Evolutionary conservation across 2,888 invertebrate species (phyloP), one percentile per base, ranked within the genome.

Genomic region (Nineta flava): DNA sequence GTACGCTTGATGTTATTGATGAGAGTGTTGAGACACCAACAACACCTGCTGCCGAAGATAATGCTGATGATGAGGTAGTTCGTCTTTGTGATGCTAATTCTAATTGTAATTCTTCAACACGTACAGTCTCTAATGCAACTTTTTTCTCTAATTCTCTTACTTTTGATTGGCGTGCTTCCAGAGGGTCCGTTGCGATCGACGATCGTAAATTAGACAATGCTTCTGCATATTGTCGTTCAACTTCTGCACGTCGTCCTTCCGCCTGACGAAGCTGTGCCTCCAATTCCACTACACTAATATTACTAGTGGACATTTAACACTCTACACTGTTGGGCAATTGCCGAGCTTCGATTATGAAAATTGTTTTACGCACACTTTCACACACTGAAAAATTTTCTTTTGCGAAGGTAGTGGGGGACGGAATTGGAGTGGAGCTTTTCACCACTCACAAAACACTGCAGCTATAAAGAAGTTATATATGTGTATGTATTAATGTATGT

Each of bases 121-220:
- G 62, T 46, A 68, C 68, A 16, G 66, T 68, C 57, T 68, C 68
- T 48, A 68, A 57, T 32, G 68, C 66, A 16, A 87, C 90, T 75
- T 93, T 93, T 68, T 92, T 92, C 68, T 93, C 92, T 56, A 93
- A 72, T 67, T 93, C 93, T 56, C 92, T 77, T 48, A 87, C 87
- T 59, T 87, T 77, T 46, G 87, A 87, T 67, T 88, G 83, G 60
- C 84, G 70, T 55, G 83, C 82, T 60, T 80, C 80, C 53, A 79
- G 70, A 38, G 75, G 74, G 58, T 86, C 85, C 51, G 73, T 68
- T 13, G 72, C 72, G 58, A 73, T 72, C 47, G 73, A 60, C 40
- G 67, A 61, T 54, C 81, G 75, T 57, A 82, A 71, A 63, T 81
- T 81, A 58, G 80, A 76, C 60, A 86, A 75, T 59, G 85, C 83